Evolutionary conservation across 2,888 invertebrate genomes (phyloP).

Genomic region (Monoplex corrugatus): DNA sequence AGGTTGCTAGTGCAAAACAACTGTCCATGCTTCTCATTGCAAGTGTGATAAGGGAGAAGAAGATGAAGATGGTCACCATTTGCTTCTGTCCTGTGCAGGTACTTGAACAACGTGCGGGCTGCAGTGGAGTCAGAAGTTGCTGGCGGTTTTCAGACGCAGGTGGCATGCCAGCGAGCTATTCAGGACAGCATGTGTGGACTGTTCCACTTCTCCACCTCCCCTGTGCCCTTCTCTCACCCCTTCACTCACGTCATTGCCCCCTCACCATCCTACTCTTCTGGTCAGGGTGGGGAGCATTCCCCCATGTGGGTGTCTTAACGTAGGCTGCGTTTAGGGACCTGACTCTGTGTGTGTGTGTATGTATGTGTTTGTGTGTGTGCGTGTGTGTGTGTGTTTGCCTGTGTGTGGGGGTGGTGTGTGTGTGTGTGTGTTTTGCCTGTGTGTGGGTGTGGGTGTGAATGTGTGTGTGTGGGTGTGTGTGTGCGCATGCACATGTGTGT

Average conservation of each 20-base stretch:
- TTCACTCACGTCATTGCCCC: background rate
- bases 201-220: constrained; percentile 66
- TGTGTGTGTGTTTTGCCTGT: no score
- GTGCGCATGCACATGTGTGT: no score
- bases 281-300: constrained; percentile 19
- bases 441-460: background rate
- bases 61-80: background rate
- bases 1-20: no score
- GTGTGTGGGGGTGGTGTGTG: constrained; percentile 9
- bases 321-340: background rate
- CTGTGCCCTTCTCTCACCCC: background rate
- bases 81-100: constrained; percentile 79
- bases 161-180: constrained; percentile 92
- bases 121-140: constrained; percentile 90
- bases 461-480: no score
- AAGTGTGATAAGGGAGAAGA: background rate
- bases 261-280: constrained; percentile 25
- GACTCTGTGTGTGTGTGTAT: constrained; percentile 18
- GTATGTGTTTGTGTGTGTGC: background rate
- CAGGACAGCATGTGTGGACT: constrained; percentile 91
- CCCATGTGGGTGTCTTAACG: constrained; percentile 46
- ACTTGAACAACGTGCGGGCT: constrained; percentile 88
- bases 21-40: no score
- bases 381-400: background rate
- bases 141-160: constrained; percentile 91